Percentiles rank a stretch among this genome's conserved stretches.
phyloP scores from a whole-genome alignment of 1,140 invertebrate genomes.

The Drosophila obscura region DNA sequence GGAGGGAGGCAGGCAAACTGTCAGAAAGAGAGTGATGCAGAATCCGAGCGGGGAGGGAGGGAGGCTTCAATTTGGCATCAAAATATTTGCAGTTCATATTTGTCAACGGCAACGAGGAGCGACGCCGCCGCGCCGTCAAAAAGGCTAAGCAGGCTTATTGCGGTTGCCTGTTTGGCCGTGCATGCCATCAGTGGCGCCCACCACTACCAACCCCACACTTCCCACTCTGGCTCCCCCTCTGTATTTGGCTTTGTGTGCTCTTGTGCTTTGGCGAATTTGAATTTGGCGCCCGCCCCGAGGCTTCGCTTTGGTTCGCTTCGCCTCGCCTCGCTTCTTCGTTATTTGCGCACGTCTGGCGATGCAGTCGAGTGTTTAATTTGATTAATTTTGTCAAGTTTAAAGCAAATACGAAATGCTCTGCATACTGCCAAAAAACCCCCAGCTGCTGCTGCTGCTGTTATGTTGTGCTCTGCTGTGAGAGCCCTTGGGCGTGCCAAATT shows the following conservation, averaged over 20 bases:
- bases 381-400: constrained; percentile 82
- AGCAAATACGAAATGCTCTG: constrained; percentile 74
- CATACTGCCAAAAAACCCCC: constrained; percentile 64
- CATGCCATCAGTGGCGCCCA: constrained; percentile 13
- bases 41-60: constrained; percentile 10
- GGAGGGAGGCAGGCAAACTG: not conserved
- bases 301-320: constrained; percentile 22
- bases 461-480: constrained; percentile 24
- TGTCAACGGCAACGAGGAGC: constrained; percentile 44
- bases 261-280: constrained; percentile 67
- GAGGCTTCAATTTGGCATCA: constrained; percentile 70
- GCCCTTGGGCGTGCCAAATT: constrained; percentile 62
- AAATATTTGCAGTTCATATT: constrained; percentile 80
- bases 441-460: constrained; percentile 12
- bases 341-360: constrained; percentile 80
- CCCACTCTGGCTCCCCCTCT: not conserved
- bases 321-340: constrained; percentile 56
- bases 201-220: not conserved
- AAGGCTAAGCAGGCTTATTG: constrained; percentile 80
- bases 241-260: constrained; percentile 30
- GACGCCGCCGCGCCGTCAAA: constrained; percentile 52
- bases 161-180: constrained; percentile 68
- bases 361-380: constrained; percentile 81
- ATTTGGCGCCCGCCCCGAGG: constrained; percentile 58
- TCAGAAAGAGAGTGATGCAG: constrained; percentile 13